Evolutionary conservation across 2,113 vertebrate genomes (phyloP).

Genomic region (Redunca redunca): DNA sequence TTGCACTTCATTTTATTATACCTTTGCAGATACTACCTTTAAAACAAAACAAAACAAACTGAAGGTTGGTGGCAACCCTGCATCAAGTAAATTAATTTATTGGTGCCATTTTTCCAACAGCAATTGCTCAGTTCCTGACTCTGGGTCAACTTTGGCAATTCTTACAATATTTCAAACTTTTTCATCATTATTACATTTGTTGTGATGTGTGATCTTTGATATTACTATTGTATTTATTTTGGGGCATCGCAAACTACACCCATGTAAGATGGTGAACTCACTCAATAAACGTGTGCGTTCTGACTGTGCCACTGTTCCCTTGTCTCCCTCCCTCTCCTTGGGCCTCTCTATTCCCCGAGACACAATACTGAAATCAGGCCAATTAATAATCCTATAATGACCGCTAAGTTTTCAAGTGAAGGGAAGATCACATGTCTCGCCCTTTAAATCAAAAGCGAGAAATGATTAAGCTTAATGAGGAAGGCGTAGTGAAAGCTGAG

Average conservation of each 20-base stretch:
- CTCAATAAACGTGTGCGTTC: rapidly evolving
- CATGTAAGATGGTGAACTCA: neutral
- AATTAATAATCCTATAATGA: neutral
- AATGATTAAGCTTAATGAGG: neutral
- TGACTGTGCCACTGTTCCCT: neutral
- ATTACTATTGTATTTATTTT: neutral
- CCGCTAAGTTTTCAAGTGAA: neutral
- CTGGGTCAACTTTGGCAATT: neutral
- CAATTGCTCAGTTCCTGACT: neutral
- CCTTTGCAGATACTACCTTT: neutral
- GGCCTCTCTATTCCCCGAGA: neutral
- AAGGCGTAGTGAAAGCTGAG: neutral
- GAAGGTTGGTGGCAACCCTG: neutral
- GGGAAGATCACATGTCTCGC: neutral
- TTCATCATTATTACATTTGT: neutral
- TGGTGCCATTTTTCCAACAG: neutral
- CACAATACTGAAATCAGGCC: neutral
- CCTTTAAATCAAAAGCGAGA: neutral
- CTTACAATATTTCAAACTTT: neutral
- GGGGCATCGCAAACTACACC: neutral
- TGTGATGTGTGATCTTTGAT: neutral
- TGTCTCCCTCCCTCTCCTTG: neutral
- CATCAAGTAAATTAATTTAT: neutral
- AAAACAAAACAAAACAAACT: neutral
- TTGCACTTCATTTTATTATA: neutral